Base-by-base conservation (phyloP, 1,140 invertebrate species). In the Brachionus rubens region DNA sequence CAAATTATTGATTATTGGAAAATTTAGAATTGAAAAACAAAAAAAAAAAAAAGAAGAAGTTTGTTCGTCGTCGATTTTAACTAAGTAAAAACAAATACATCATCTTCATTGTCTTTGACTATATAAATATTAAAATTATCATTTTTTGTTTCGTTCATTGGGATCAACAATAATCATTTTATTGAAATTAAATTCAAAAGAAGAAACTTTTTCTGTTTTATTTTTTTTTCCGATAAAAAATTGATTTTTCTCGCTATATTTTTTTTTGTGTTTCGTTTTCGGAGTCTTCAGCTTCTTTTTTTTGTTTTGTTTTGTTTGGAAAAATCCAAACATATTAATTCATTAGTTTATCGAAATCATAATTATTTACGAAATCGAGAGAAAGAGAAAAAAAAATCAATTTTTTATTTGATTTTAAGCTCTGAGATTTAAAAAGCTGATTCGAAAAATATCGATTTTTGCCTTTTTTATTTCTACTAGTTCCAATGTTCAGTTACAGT, bases 331-430 rank as follows among this genome's bases (percentile, higher is more conserved):
- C 33, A 36, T 36, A 36, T 3, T 33, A 59, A 59, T 59, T 59
- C 54, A 59, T 59, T 59, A 59, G 36, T 33, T 59, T 33, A 19
- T 59, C 30, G 19, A 59, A 59, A 59, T 59, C 28, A 59, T 59
- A 59, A 59, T 59, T 59, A 59, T 59, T 59, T 59, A 59, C 30
- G 30, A 59, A n/a, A n/a, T n/a, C n/a, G n/a, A n/a, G n/a, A n/a
- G n/a, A n/a, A n/a, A n/a, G n/a, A n/a, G n/a, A 30, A 33, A 59
- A 59, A 59, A 59, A 59, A 59, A 59, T 59, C 54, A 59, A 59
- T 59, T 59, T 36, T 36, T 59, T 59, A 59, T 59, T 59, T 59
- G 36, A 59, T 59, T 59, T 59, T 36, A 36, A 10, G 36, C 19
- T 30, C 54, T 59, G 36, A 59, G 36, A 36, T 36, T 59, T 36